Base-by-base conservation (phyloP, 2,888 invertebrate genomes). In the Andrena fulva region DNA sequence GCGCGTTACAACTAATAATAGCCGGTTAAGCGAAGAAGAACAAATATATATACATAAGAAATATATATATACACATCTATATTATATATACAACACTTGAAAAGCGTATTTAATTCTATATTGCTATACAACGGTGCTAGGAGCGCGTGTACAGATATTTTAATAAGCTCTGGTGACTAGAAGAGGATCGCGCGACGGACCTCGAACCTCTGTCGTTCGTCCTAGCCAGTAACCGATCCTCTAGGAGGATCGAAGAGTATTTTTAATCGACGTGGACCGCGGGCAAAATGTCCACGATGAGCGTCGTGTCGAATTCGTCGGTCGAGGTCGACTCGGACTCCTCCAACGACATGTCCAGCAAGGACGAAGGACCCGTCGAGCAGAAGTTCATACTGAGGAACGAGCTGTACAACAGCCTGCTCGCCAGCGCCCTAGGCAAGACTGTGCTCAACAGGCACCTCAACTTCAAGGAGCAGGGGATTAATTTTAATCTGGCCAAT, bases 381-480 rank as follows among this genome's bases (percentile, higher is more conserved):
- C 91, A 92, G 70, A 94, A 93, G 20, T 96, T 96, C 90, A 93
- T 97, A 70, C 94, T 97, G 83, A 97, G 97, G 10, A 96, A 97
- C 75, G 97, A 97, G 91, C 95, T 97, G 89, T 97, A 97, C 92
- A 97, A 97, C 94, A 97, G 96, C 90, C 95, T 97, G 83, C 94
- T 97, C 91, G 97, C 97, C 12, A 97, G 95, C 92, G 96, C 96
- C n/a, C 94, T 96, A 71, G 95, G 96, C 64, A 95, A 93, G 92
- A 94, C 91, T 84, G 93, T 93, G 80, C 89, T 93, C 71, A 93
- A 92, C 85, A 87, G 93, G 77, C 93, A 93, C 86, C 90, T 93
- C 77, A 92, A 91, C 82, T 91, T 93, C 83, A 93, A 93, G 88
- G 93, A 93, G 82, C 88, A 88, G 35, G 88, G 88, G 74, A 88